Conservation (phyloP, 1,140 invertebrate species). For the Neodiprion virginianus region DNA sequence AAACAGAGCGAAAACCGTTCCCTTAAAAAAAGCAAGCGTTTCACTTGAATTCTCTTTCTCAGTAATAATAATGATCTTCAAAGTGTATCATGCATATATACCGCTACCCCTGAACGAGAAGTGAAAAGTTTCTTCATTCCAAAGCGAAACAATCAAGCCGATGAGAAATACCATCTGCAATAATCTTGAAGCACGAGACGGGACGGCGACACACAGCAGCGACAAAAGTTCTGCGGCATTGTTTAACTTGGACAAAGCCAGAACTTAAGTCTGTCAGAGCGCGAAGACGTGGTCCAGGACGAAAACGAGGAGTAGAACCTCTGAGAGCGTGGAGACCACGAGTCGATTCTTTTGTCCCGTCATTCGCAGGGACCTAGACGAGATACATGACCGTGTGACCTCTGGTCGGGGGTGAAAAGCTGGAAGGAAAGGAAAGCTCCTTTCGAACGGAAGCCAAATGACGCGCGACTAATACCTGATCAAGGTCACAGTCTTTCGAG, state of each 20-base stretch:
- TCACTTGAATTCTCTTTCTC: no score
- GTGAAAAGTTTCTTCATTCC: neutral
- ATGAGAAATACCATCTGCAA: constrained; percentile 15
- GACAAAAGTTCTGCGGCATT: constrained; percentile 12
- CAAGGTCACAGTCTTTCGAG: neutral
- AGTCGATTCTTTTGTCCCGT: neutral
- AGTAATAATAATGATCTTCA: no score
- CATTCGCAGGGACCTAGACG: neutral
- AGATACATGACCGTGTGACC: neutral
- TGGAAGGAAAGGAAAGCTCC: neutral
- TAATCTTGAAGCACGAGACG: constrained; percentile 1
- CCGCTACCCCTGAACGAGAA: neutral
- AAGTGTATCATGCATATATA: no score
- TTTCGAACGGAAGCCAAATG: neutral
- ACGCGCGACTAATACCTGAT: constrained; percentile 6
- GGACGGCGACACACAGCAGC: neutral
- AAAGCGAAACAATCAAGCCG: neutral
- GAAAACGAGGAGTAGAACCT: neutral
- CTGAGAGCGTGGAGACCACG: neutral
- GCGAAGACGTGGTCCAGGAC: neutral
- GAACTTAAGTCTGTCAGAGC: constrained; percentile 5
- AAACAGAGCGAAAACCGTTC: no score
- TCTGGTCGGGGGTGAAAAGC: neutral
- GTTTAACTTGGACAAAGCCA: constrained; percentile 16
- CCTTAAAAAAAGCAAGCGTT: no score